These are phyloP conservation scores for Clivina fossor DNA, from an alignment of 2,888 invertebrate genomes.

Conservation along the genomic window DNA sequence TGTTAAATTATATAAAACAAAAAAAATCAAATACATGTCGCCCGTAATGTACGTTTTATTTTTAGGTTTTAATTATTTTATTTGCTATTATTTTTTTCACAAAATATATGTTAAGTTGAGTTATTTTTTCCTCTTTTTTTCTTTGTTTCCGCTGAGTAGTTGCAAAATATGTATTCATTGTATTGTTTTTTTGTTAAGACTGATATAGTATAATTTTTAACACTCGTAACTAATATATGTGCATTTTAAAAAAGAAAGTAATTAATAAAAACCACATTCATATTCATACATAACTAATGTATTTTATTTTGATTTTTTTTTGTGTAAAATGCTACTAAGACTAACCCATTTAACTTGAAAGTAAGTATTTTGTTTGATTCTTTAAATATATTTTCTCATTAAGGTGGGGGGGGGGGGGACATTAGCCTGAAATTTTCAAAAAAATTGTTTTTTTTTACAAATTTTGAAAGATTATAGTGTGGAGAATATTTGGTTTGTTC, in stretches of 20 bases:
- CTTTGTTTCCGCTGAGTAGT: too few relatives aligned
- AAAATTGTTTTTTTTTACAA: too few relatives aligned
- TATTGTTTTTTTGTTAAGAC: constrained; percentile 25
- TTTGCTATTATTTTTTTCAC: neutral
- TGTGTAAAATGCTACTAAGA: too few relatives aligned
- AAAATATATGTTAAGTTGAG: neutral
- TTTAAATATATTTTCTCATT: too few relatives aligned
- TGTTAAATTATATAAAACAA: constrained; percentile 25
- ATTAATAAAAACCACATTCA: constrained; percentile 21
- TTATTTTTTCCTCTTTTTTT: neutral
- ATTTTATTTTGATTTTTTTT: too few relatives aligned
- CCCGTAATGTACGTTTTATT: constrained; percentile 25
- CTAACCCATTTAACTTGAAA: too few relatives aligned
- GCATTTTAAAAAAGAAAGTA: constrained; percentile 19
- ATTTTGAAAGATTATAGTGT: too few relatives aligned
- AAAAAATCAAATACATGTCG: constrained; percentile 29
- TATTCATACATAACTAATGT: constrained; percentile 14
- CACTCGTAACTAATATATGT: constrained; percentile 23
- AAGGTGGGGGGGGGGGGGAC: too few relatives aligned
- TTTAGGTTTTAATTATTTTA: constrained; percentile 7
- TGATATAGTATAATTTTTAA: constrained; percentile 19
- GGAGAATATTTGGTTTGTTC: too few relatives aligned
- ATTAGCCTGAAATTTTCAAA: too few relatives aligned
- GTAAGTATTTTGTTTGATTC: too few relatives aligned
- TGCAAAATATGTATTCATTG: too few relatives aligned